A percentile compares a stretch with the other conserved stretches of the same genome.
Conservation (phyloP, 1,140 invertebrate species). For the Glomeris maerens region DNA sequence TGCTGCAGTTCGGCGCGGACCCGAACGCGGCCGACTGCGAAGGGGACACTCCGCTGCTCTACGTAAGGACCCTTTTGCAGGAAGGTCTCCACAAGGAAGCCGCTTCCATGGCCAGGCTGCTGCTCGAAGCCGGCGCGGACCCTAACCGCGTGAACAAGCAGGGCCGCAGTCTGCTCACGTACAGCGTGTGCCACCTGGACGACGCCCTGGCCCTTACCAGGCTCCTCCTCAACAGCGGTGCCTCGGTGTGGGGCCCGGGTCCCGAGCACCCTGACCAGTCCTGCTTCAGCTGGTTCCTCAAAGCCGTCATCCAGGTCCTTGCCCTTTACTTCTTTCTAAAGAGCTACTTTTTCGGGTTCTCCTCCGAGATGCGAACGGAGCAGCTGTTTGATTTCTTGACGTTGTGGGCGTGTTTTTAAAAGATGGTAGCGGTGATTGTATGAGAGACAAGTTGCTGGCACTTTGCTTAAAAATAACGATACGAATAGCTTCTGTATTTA, state of each 20-base stretch:
- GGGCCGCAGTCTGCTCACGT: conserved; percentile 25
- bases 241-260: conserved; percentile 22
- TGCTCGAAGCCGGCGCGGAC: conserved; percentile 25
- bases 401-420: no score
- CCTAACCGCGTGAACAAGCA: conserved; percentile 24
- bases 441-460: no score
- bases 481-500: no score
- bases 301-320: conserved; percentile 19
- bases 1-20: conserved; percentile 31
- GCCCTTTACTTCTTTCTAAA: no score
- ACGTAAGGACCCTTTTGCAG: conserved; percentile 22
- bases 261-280: conserved; percentile 10
- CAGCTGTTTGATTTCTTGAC: no score
- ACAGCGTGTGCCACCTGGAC: conserved; percentile 27
- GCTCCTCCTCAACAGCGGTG: conserved; percentile 26
- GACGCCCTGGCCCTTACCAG: conserved; percentile 24
- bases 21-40: conserved; percentile 29
- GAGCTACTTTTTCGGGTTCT: no score
- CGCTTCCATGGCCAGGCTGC: conserved; percentile 18
- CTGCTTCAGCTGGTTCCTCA: conserved; percentile 24
- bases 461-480: no score
- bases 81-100: conserved; percentile 23
- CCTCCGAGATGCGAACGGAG: no score
- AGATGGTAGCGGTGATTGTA: no score
- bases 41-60: conserved; percentile 33